Conservation (phyloP, 2,113 vertebrate genomes). For the Clinocottus analis region DNA sequence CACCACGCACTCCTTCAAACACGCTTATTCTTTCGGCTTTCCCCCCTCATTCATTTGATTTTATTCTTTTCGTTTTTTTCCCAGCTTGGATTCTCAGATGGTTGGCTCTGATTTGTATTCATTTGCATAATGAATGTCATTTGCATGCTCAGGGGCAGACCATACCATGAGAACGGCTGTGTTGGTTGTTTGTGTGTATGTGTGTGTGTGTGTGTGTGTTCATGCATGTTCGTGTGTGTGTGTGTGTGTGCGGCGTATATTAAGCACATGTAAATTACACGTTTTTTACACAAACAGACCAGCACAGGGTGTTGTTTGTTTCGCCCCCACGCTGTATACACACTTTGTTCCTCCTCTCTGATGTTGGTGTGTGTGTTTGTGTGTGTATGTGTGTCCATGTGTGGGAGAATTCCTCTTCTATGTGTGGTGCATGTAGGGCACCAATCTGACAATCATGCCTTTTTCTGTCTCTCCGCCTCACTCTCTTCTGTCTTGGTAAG, state of each 20-base stretch:
- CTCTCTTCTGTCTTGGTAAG: slow-evolving; percentile 51
- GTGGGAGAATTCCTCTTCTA: slow-evolving; percentile 40
- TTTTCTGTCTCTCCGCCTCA: slow-evolving; percentile 39
- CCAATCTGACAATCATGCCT: slow-evolving; percentile 62
- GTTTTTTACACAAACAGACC: slow-evolving; percentile 60
- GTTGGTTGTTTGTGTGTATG: slow-evolving; percentile 68
- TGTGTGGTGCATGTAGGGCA: slow-evolving; percentile 56
- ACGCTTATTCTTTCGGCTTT: slow-evolving; percentile 40
- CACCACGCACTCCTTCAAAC: slow-evolving; percentile 36
- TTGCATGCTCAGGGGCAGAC: slow-evolving; percentile 95
- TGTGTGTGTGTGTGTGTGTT: slow-evolving; percentile 47
- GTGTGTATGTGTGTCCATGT: slow-evolving; percentile 30
- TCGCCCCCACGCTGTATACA: slow-evolving; percentile 38
- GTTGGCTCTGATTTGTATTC: slow-evolving; percentile 95
- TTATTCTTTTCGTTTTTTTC: slow-evolving; percentile 75
- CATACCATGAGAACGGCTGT: slow-evolving; percentile 88
- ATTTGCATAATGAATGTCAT: slow-evolving; percentile 99
- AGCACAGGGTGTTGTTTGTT: slow-evolving; percentile 51
- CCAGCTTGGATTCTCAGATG: slow-evolving; percentile 87
- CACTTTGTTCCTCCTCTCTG: slow-evolving; percentile 57
- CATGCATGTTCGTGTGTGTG: slow-evolving; percentile 45
- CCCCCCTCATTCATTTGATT: slow-evolving; percentile 73
- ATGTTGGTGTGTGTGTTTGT: slow-evolving; percentile 23
- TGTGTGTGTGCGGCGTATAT: slow-evolving; percentile 60
- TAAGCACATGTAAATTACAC: slow-evolving; percentile 70